Evolutionary conservation across 2,888 invertebrate genomes (phyloP), one percentile per base, ranked within the genome.

Genomic region (Pasiphila rectangulata): DNA sequence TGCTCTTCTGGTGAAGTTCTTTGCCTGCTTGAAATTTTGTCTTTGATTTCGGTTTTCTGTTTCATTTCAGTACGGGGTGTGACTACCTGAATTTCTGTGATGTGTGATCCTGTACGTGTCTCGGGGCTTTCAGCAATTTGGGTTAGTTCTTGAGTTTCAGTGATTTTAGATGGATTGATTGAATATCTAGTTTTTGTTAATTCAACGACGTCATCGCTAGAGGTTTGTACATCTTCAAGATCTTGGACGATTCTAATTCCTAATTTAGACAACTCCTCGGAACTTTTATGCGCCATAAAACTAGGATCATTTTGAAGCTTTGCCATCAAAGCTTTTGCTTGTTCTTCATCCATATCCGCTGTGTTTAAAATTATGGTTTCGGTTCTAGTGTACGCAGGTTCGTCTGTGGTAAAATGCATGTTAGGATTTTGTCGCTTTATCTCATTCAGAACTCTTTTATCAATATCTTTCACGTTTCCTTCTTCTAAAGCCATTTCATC

Each of bases 41-140:
- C 76, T 72, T 75, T 79, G 42, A 61, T 30, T 56, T 72, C 67
- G 13, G 73, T 52, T 63, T 75, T 73, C 39, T 79, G 67, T 53
- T 73, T 74, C 10, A 61, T 58, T 56, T 79, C 90, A 41, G 72
- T 84, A 30, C 82, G 79, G 3, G 91, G 90, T 9, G 91, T 90
- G 1, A 91, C 79, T 0, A 94, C 94, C 77, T 94, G 93, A 46
- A 94, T 94, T 79, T 94, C 94, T 25, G 94, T 94, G 20, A 94
- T 90, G 65, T 93, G 94, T 17, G 30, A 30, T 16, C 92, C 92
- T 63, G 90, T 76, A 23, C 45, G 47, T 24, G 38, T 37, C n/a
- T 46, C 48, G 65, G 46, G 71, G 61, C 47, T 54, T 23, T 72
- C 75, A 4, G 61, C n/a, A n/a, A n/a, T 57, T 63, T 68, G 72